Base-by-base conservation (phyloP, 2,797 vertebrate species). In the Simalia tracyae region DNA sequence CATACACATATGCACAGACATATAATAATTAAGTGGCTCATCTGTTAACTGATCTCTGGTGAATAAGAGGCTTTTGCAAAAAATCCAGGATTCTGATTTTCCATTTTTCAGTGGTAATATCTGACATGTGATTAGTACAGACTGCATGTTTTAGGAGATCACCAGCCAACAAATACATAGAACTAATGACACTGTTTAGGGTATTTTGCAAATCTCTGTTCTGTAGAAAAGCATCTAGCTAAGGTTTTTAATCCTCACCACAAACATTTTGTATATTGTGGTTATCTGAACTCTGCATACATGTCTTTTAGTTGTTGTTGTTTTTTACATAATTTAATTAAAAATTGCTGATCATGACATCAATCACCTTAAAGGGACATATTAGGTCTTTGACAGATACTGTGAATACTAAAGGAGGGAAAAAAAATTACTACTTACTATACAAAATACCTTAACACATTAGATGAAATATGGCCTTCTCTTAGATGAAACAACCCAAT, bases 381-480 rank as follows among this genome's bases (percentile, higher is more conserved):
- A 63, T 54, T n/a, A 50, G 57, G 17, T 10, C 6, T 87, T 81
- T 54, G 9, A 11, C 19, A 19, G n/a, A 36, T 17, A 86, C 17
- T 57, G 26, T 15, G 84, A 28, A 57, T 57, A 22, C 28, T 11
- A 59, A 60, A 42, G 8, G 56, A 50, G 26, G 14, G 1, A 2
- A 1, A 22, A n/a, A 26, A 68, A 46, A 54, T 26, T n/a, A 28
- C 28, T n/a, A 14, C 4, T 17, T 22, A 31, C 31, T 54, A 3
- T 84, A 90, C 61, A 66, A 89, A 50, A 28, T 89, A 89, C 91
- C 76, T 89, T 89, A 93, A 87, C 56, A 3, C 54, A 12, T 36
- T 10, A 76, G 85, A 92, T 72, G 42, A 54, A 28, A 92, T 94
- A 90, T 19, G 22, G 89, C 93, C 90, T 36, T 0, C 76, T 92